Evolutionary conservation across 2,113 vertebrate genomes (phyloP).

Genomic region (Edolisoma coerulescens): DNA sequence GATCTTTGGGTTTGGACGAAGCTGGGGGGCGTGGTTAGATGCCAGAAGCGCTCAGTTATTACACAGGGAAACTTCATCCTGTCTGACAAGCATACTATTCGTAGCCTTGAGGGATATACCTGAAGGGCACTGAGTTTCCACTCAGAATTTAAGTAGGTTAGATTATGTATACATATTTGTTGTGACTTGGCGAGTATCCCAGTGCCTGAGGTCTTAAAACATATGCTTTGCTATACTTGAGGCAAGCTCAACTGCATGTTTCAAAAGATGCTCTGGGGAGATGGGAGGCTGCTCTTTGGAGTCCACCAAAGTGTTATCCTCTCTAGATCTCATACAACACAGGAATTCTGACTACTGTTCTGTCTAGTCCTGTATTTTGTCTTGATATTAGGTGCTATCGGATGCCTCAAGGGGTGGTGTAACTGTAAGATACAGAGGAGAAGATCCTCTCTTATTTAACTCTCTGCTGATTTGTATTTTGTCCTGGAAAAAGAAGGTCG

Average conservation of each 20-base stretch:
- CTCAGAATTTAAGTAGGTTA: constrained; percentile 49
- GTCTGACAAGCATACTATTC: constrained; percentile 27
- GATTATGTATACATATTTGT: constrained; percentile 60
- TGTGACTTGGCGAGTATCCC: constrained; percentile 45
- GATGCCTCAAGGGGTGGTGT: neutral
- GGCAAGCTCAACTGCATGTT: neutral
- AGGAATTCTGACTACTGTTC: constrained; percentile 21
- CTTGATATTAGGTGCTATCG: neutral
- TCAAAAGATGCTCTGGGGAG: constrained; percentile 20
- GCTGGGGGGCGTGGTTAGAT: neutral
- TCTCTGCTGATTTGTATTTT: neutral
- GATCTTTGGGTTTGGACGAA: neutral
- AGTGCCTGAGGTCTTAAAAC: constrained; percentile 22
- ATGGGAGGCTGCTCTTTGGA: neutral
- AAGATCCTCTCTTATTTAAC: neutral
- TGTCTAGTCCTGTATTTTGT: constrained; percentile 29
- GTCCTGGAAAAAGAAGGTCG: neutral
- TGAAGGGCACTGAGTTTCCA: constrained; percentile 51
- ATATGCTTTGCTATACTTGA: neutral
- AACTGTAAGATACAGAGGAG: neutral
- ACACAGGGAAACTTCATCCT: constrained; percentile 17
- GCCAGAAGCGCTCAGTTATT: neutral
- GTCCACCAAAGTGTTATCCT: neutral
- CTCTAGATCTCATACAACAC: neutral
- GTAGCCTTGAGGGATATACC: constrained; percentile 52